Percentiles rank a stretch among this genome's conserved stretches.
Conservation (phyloP, 2,113 vertebrate genomes). For the Phalacrocorax carbo region DNA sequence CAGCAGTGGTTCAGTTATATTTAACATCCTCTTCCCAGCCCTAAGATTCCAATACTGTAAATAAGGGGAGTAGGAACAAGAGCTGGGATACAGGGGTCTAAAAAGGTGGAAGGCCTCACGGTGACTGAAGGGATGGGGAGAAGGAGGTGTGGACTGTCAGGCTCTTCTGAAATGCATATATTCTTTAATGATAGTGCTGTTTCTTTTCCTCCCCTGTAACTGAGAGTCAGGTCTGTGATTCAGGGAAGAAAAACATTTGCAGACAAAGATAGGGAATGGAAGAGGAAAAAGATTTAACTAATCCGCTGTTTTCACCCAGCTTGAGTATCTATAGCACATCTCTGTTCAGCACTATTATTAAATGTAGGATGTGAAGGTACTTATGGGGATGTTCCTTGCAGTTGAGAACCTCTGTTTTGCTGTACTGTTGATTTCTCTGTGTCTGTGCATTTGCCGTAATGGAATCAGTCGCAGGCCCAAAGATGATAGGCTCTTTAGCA, state of each 20-base stretch:
- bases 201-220: not conserved
- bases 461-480: not conserved
- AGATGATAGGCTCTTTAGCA: not conserved
- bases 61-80: fast-evolving
- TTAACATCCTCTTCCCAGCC: not conserved
- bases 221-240: not conserved
- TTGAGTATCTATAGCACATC: not conserved
- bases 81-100: not conserved
- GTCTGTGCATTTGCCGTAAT: not conserved
- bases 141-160: not conserved
- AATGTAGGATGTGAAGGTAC: not conserved
- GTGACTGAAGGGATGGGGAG: not conserved
- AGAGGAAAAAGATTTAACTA: not conserved
- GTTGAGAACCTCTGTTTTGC: not conserved
- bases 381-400: not conserved
- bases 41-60: not conserved
- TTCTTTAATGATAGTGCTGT: not conserved
- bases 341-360: not conserved
- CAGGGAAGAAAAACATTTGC: not conserved
- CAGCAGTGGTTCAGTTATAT: not conserved
- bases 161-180: fast-evolving
- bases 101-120: not conserved
- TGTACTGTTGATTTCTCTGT: not conserved
- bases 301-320: not conserved
- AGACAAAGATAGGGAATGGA: not conserved